Conservation (phyloP, 2,888 invertebrate species). For the Idaea biselata region DNA sequence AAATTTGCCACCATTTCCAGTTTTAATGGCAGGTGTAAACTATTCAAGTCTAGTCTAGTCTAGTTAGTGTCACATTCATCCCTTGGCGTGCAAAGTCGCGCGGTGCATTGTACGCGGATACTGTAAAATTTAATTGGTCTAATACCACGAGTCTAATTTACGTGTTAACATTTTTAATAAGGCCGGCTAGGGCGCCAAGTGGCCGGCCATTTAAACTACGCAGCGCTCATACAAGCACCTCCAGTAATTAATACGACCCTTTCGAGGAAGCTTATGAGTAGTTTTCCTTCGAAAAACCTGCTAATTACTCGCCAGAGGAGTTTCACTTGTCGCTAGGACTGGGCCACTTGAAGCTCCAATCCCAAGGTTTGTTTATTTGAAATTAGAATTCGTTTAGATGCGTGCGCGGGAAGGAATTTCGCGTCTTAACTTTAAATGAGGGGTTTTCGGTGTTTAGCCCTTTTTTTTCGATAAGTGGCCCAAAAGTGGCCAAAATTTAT, state of each 20-base stretch:
- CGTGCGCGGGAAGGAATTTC: conserved; percentile 50
- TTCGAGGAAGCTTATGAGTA: conserved; percentile 79
- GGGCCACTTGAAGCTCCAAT: conserved; percentile 44
- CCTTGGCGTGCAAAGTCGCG: conserved; percentile 51
- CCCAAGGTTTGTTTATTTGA: conserved; percentile 48
- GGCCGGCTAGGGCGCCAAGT: conserved; percentile 76
- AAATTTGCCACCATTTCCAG: conserved; percentile 36
- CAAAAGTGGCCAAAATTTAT: too few relatives aligned
- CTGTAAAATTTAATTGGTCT: conserved; percentile 76
- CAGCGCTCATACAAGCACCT: conserved; percentile 68
- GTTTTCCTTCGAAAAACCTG: conserved; percentile 74
- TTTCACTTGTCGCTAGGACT: conserved; percentile 41
- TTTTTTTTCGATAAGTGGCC: too few relatives aligned
- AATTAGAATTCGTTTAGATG: conserved; percentile 54
- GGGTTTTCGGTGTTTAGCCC: too few relatives aligned
- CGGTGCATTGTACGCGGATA: conserved; percentile 55
- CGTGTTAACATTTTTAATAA: conserved; percentile 80
- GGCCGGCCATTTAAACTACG: conserved; percentile 73
- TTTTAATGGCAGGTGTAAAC: conserved; percentile 37
- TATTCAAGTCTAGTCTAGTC: conserved; percentile 13
- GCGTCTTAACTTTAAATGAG: conserved; percentile 60
- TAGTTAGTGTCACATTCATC: conserved; percentile 46
- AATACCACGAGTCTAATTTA: conserved; percentile 79
- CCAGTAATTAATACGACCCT: conserved; percentile 77
- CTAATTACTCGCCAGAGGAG: conserved; percentile 70